phyloP scores from a whole-genome alignment of 2,888 invertebrate species.

The Philonicus albiceps region DNA sequence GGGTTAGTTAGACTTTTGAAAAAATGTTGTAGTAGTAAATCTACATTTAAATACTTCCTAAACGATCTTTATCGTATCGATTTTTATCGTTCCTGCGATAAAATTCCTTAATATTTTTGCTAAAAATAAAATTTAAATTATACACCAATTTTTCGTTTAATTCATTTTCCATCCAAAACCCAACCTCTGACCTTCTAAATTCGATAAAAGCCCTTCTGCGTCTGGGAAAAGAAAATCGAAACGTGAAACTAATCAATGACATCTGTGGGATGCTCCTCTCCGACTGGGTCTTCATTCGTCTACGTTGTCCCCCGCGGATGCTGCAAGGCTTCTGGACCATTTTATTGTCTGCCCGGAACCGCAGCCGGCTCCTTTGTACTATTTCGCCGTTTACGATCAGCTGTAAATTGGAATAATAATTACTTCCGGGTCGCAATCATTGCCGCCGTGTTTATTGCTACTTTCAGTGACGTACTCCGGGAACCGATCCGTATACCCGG shows the following conservation, averaged over 20 bases:
- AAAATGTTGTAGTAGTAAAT: too few species aligned
- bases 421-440: not conserved
- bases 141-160: not conserved
- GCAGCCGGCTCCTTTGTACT: not conserved
- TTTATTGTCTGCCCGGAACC: not conserved
- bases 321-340: not conserved
- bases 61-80: too few species aligned
- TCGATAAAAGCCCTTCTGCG: not conserved
- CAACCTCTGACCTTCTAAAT: not conserved
- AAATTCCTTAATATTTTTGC: too few species aligned
- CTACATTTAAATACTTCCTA: too few species aligned
- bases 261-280: not conserved
- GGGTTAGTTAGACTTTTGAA: too few species aligned
- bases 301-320: not conserved
- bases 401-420: constrained; percentile 29
- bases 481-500: not conserved
- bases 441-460: not conserved
- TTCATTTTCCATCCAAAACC: not conserved
- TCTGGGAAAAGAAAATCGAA: not conserved
- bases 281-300: not conserved
- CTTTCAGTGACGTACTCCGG: not conserved
- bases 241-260: not conserved
- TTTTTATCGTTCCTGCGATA: too few species aligned
- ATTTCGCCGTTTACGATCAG: not conserved
- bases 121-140: not conserved